Base-by-base conservation (phyloP, 2,113 vertebrate genomes). In the Stegostoma tigrinum region DNA sequence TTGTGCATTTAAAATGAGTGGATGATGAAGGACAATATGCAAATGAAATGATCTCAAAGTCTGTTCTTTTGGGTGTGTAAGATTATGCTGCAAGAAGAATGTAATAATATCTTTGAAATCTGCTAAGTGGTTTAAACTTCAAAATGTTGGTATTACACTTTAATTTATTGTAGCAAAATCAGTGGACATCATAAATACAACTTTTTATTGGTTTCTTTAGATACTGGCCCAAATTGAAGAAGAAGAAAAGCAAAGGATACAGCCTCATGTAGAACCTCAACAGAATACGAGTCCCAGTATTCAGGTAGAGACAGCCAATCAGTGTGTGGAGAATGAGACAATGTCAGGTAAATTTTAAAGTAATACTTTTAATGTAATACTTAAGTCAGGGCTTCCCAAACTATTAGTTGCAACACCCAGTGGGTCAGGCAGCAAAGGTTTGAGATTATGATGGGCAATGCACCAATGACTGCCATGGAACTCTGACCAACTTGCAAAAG, bases 151-250 rank as follows among this genome's bases (percentile, higher is more conserved):
- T 48, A 45, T 45, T 94, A 3, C 30, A 64, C 14, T 94, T 21
- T 68, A 48, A 45, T 10, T 21, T 42, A 48, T 1, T 5, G 48
- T 67, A 95, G 14, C 68, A 52, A 34, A 68, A 42, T 7, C 10
- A 95, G 23, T 70, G 52, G 23, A 68, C 15, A 1, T 70, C 15
- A 1, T 70, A 94, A 45, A 15, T 45, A 94, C 42, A 24, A 45
- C 23, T 72, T 72, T 70, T 45, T 5, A 52, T 95, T 95, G 45
- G 3, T 72, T 0, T 96, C 64, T 96, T 96, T 95, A 98, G 98
- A 96, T 97, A 67, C 95, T 97, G 17, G 96, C 96, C 96, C 96
- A 96, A 97, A 97, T 97, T 97, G 97, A 97, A 96, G 97, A 97
- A 4, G 97, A 97, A 96, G 97, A 97, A 96, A 97, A 97, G 0